Conservation (phyloP, 2,797 vertebrate genomes). For the Enteromius anoplus region DNA sequence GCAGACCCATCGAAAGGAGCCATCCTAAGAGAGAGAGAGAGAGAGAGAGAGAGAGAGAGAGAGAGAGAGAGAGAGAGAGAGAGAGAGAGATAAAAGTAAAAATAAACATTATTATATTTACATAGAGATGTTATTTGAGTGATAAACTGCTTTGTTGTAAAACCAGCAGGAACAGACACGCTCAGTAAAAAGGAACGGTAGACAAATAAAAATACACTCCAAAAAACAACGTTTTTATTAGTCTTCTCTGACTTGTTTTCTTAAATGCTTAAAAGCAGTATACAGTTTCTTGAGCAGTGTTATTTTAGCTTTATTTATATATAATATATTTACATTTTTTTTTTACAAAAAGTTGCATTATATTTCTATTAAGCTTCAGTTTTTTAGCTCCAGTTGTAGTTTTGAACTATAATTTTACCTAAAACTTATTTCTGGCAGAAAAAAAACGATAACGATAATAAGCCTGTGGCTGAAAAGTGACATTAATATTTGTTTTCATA, state of each 20-base stretch:
- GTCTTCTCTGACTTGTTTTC: not conserved
- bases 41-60: conserved; percentile 10
- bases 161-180: not conserved
- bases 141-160: not conserved
- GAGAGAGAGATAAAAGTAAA: not conserved
- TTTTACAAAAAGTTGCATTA: not conserved
- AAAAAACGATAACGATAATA: too few relatives aligned
- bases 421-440: not conserved
- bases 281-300: not conserved
- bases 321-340: not conserved
- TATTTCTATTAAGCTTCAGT: not conserved
- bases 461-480: not conserved
- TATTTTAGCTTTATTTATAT: not conserved
- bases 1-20: conserved; percentile 95
- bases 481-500: too few relatives aligned
- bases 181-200: not conserved
- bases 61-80: not conserved
- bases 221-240: not conserved
- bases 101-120: not conserved
- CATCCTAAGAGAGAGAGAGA: conserved; percentile 80
- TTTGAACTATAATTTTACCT: too few relatives aligned
- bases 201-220: not conserved
- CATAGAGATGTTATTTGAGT: not conserved
- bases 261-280: not conserved
- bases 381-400: not conserved